Evolutionary conservation across 2,797 vertebrate species (phyloP).

Genomic region (Podarcis lilfordi): DNA sequence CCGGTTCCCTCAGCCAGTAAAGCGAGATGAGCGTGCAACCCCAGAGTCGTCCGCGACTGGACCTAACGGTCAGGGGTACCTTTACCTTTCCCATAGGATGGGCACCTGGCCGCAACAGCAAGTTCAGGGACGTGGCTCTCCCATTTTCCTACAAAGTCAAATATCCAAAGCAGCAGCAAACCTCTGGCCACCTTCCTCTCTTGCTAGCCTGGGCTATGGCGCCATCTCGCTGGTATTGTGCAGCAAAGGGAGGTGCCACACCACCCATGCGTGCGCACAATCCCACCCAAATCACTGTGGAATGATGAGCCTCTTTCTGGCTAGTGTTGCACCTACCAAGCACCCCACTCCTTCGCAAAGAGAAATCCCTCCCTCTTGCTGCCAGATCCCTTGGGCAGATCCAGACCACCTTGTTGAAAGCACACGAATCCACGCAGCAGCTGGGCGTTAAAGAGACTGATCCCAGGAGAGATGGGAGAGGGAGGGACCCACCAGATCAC

Average conservation of each 20-base stretch:
- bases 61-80: too few species aligned
- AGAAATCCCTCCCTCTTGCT: neutral
- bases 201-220: neutral
- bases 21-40: too few species aligned
- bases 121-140: neutral
- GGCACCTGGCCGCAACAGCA: neutral
- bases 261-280: neutral
- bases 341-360: neutral
- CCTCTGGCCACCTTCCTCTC: neutral
- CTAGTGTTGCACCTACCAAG: neutral
- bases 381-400: neutral
- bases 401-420: neutral
- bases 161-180: neutral
- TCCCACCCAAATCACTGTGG: conserved; percentile 13
- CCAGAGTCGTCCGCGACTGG: too few species aligned
- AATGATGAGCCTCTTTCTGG: neutral
- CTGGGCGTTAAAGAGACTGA: neutral
- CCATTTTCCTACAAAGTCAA: neutral
- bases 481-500: neutral
- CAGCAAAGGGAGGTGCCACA: neutral
- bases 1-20: too few species aligned
- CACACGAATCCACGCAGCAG: neutral
- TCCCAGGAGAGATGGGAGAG: neutral
- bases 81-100: neutral
- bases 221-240: neutral